Percentiles rank a stretch among this genome's conserved stretches.
These are phyloP conservation scores for Philaethria dido DNA, from an alignment of 2,888 invertebrate genomes.

Conservation along the genomic window DNA sequence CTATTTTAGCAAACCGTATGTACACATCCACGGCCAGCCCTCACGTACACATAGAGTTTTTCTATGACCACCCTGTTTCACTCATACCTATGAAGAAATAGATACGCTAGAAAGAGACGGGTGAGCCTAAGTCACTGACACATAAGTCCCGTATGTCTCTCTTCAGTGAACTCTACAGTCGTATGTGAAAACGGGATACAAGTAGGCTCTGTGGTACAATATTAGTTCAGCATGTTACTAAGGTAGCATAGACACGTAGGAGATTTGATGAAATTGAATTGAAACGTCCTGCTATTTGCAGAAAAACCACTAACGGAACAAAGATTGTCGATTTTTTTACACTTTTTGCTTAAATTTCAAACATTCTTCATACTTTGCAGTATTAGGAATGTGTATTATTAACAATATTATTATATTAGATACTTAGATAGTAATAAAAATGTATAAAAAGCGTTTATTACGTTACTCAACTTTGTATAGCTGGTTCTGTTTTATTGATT, in stretches of 20 bases:
- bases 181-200: conserved; percentile 43
- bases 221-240: conserved; percentile 47
- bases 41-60: conserved; percentile 57
- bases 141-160: conserved; percentile 44
- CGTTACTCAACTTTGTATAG: background rate
- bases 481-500: background rate
- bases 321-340: conserved; percentile 36
- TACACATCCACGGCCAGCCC: conserved; percentile 63
- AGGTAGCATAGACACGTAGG: conserved; percentile 45
- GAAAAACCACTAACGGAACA: conserved; percentile 41
- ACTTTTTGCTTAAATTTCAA: background rate
- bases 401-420: background rate
- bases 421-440: background rate
- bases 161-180: conserved; percentile 28
- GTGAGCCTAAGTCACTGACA: conserved; percentile 33
- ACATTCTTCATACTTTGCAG: background rate
- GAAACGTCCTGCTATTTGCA: conserved; percentile 27
- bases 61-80: conserved; percentile 68
- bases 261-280: conserved; percentile 26
- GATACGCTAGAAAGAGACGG: conserved; percentile 52
- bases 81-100: conserved; percentile 46
- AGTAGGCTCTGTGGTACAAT: conserved; percentile 42
- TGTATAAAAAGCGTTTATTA: background rate
- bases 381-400: conserved; percentile 4
- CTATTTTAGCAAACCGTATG: conserved; percentile 62